Evolutionary conservation across 2,797 vertebrate species (phyloP).

Genomic region (Capromys pilorides): DNA sequence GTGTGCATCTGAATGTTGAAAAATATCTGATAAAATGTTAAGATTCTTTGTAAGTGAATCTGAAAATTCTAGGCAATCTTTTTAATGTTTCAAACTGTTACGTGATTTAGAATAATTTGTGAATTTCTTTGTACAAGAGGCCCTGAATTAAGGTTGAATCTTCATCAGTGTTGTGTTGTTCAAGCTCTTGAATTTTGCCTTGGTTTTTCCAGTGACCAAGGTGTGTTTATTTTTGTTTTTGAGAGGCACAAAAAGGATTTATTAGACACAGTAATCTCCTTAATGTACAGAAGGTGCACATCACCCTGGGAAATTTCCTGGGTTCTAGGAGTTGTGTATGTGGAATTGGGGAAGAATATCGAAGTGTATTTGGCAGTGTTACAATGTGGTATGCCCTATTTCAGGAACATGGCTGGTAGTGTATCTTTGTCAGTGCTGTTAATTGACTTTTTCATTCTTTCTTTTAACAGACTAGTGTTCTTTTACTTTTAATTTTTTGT

Average conservation of each 20-base stretch:
- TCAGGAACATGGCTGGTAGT: background rate
- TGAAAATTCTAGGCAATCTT: constrained; percentile 15
- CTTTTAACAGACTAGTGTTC: background rate
- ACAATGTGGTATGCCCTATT: background rate
- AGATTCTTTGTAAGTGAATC: constrained; percentile 27
- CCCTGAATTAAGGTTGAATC: background rate
- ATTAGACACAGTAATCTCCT: background rate
- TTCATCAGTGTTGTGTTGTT: background rate
- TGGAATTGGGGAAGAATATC: background rate
- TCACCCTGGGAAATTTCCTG: background rate
- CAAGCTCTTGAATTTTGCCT: background rate
- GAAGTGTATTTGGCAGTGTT: background rate
- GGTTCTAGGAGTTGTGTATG: background rate
- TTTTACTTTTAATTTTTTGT: background rate
- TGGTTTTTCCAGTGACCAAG: background rate
- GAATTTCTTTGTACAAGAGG: background rate
- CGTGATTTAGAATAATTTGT: constrained; percentile 18
- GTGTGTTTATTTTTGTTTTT: background rate
- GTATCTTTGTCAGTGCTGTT: background rate
- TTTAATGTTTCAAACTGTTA: constrained; percentile 17
- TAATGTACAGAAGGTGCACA: background rate
- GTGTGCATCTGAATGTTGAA: constrained; percentile 8
- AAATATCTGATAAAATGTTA: background rate
- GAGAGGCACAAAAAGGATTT: background rate
- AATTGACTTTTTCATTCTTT: constrained; percentile 13